These are phyloP conservation scores for Spilosoma lubricipeda DNA, from an alignment of 2,888 invertebrate species.

Conservation along the genomic window DNA sequence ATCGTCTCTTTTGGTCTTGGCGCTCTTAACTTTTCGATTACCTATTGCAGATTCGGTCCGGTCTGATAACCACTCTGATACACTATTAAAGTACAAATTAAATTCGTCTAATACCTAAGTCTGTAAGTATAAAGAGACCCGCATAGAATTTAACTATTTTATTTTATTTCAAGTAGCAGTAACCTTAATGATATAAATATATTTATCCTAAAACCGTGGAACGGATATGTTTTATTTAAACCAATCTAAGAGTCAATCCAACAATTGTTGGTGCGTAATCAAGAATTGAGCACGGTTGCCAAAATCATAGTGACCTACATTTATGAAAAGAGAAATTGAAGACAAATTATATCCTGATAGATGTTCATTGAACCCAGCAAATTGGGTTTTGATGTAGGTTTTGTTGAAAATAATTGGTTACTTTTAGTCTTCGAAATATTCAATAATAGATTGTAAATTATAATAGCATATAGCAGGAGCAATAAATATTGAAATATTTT, in stretches of 20 bases:
- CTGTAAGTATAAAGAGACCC: neutral
- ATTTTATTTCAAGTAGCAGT: neutral
- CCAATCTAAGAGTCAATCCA: neutral
- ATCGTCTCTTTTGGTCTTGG: too few species aligned
- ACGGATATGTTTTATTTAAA: neutral
- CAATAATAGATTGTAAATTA: neutral
- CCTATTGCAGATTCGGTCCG: too few species aligned
- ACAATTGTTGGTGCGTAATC: slow-evolving; percentile 5
- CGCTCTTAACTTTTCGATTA: too few species aligned
- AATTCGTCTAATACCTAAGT: neutral
- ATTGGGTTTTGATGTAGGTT: slow-evolving; percentile 17
- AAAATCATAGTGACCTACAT: slow-evolving; percentile 3
- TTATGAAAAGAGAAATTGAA: slow-evolving; percentile 8
- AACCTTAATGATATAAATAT: neutral
- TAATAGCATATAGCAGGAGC: neutral
- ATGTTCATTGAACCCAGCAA: slow-evolving; percentile 16
- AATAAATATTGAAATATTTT: too few species aligned
- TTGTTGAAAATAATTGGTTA: slow-evolving; percentile 16
- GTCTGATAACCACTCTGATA: too few species aligned
- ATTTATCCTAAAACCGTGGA: neutral
- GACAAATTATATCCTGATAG: slow-evolving; percentile 9
- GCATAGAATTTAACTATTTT: too few species aligned
- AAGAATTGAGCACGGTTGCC: neutral
- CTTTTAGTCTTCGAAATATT: neutral
- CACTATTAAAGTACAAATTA: too few species aligned